A percentile compares a stretch with the other conserved stretches of the same genome.
Conservation (phyloP, 2,888 invertebrate genomes). For the Andrena praecox region DNA sequence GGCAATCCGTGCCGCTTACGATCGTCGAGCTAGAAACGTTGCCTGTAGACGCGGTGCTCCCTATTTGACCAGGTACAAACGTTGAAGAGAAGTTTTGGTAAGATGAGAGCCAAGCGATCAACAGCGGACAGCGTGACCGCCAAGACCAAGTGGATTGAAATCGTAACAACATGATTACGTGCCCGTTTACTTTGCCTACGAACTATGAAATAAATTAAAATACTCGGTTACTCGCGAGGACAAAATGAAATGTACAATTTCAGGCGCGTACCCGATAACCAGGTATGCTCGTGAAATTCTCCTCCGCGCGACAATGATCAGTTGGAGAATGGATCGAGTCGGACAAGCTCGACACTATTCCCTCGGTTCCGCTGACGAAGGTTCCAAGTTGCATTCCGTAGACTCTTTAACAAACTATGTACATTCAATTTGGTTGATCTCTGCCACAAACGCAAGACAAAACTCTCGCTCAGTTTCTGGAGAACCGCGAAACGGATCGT, state of each 20-base stretch:
- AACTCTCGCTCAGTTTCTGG: neutral
- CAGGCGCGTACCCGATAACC: neutral
- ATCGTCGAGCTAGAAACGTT: neutral
- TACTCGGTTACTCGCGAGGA: slow-evolving; percentile 43
- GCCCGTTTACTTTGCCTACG: slow-evolving; percentile 56
- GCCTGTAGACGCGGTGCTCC: slow-evolving; percentile 16
- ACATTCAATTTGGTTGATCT: slow-evolving; percentile 73
- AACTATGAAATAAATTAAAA: slow-evolving; percentile 71
- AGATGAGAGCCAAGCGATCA: slow-evolving; percentile 41
- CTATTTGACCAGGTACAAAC: slow-evolving; percentile 57
- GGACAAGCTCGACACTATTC: slow-evolving; percentile 6
- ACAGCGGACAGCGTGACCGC: slow-evolving; percentile 11
- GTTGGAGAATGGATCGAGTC: neutral
- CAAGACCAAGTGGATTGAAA: slow-evolving; percentile 31
- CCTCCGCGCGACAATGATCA: neutral
- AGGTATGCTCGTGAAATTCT: neutral
- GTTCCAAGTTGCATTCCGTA: slow-evolving; percentile 24
- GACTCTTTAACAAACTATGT: slow-evolving; percentile 58
- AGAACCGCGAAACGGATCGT: neutral
- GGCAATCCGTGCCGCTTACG: neutral
- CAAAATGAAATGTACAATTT: slow-evolving; percentile 53
- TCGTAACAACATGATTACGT: slow-evolving; percentile 50
- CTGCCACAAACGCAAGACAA: neutral
- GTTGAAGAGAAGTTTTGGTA: slow-evolving; percentile 47
- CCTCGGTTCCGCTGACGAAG: neutral